phyloP scores from a whole-genome alignment of 1,140 invertebrate genomes.

The Drosophila teissieri region DNA sequence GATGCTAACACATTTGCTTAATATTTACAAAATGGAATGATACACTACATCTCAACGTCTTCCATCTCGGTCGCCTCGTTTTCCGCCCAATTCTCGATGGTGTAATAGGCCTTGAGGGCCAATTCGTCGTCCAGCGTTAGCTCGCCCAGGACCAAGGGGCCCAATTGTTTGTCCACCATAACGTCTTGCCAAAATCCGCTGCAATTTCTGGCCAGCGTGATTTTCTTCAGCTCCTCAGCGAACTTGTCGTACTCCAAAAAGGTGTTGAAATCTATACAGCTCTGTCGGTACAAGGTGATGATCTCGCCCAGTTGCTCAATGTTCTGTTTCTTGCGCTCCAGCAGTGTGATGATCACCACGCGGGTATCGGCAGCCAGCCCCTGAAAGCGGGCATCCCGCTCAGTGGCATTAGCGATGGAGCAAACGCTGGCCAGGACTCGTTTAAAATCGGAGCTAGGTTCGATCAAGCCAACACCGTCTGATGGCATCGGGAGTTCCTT shows the following conservation, averaged over 20 bases:
- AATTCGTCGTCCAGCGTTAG: slow-evolving; percentile 62
- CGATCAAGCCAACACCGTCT: slow-evolving; percentile 51
- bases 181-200: slow-evolving; percentile 62
- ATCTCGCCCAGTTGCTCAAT: slow-evolving; percentile 48
- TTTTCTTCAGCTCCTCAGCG: slow-evolving; percentile 49
- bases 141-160: slow-evolving; percentile 65
- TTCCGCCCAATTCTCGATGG: slow-evolving; percentile 19
- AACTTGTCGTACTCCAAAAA: slow-evolving; percentile 74
- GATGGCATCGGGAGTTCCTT: slow-evolving; percentile 12
- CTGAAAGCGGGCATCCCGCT: slow-evolving; percentile 61
- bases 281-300: slow-evolving; percentile 56
- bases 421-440: slow-evolving; percentile 52
- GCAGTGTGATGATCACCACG: slow-evolving; percentile 56
- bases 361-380: slow-evolving; percentile 61
- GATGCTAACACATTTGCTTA: neutral
- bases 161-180: slow-evolving; percentile 61
- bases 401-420: slow-evolving; percentile 46
- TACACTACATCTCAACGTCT: neutral
- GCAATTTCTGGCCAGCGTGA: slow-evolving; percentile 23
- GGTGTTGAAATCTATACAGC: slow-evolving; percentile 59
- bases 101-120: slow-evolving; percentile 51
- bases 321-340: slow-evolving; percentile 59
- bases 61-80: neutral
- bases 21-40: neutral
- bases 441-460: slow-evolving; percentile 58